These are phyloP conservation scores for Papilio helenus DNA, from an alignment of 1,140 invertebrate genomes.

Conservation along the genomic window DNA sequence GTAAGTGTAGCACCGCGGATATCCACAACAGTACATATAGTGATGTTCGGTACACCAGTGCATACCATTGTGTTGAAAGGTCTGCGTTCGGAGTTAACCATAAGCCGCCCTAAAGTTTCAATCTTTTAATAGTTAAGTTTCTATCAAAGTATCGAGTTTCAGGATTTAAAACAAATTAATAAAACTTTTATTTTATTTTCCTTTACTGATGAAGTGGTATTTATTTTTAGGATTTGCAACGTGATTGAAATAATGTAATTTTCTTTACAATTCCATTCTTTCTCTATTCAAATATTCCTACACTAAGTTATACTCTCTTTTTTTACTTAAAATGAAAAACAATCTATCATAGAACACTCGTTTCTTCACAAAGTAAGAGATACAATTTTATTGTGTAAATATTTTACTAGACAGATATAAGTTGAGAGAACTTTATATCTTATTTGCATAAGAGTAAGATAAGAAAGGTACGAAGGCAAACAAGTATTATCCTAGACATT, in stretches of 20 bases:
- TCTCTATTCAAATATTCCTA: too few species aligned
- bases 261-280: too few species aligned
- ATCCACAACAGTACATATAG: too few species aligned
- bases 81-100: too few species aligned
- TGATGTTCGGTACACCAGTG: too few species aligned
- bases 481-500: neutral
- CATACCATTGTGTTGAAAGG: too few species aligned
- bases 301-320: too few species aligned
- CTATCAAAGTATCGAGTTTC: too few species aligned
- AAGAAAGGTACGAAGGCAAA: slow-evolving; percentile 1
- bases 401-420: neutral
- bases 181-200: neutral
- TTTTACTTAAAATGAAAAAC: neutral
- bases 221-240: neutral
- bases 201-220: neutral
- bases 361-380: neutral
- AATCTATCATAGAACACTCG: neutral
- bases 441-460: neutral
- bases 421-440: neutral
- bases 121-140: too few species aligned
- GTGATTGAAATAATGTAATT: neutral
- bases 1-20: too few species aligned
- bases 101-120: too few species aligned
- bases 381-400: neutral
- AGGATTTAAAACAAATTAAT: too few species aligned